Base-by-base conservation (phyloP, 2,113 vertebrate genomes). In the Microtus ochrogaster region DNA sequence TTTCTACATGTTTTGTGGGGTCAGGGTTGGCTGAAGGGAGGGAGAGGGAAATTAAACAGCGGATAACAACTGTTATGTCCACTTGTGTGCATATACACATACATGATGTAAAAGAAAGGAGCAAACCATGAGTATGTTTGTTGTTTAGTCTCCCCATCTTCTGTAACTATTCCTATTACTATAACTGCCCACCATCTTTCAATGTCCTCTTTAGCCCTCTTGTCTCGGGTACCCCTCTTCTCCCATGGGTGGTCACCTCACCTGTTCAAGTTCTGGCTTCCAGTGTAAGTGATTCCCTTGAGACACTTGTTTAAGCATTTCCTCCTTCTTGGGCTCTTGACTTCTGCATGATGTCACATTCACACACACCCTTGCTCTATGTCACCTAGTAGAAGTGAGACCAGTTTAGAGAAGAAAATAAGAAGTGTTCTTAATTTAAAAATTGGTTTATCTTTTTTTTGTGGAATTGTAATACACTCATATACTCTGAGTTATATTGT, bases 341-440 rank as follows among this genome's bases (percentile, higher is more conserved):
- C 41, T 82, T 44, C 52, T 22, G 17, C 19, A 26, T 44, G 14
- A 41, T 72, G 44, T 22, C 70, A 47, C 41, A n/a, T 33, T 77
- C 21, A 10, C 21, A 26, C 4, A 9, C 30, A 17, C 5, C 41
- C 44, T 87, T 78, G 26, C 47, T 78, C 8, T 93, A 28, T 49
- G 49, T 36, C 89, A 58, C 19, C 9, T 49, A 81, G 11, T 61
- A 68, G 65, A 94, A 91, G 41, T 65, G 52, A 74, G 44, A 61
- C n/a, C 90, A 61, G 19, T 39, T 90, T 92, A 47, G 63, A 73
- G 28, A 89, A 89, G 89, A 94, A 94, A 78, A 79, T 22, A 24
- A 49, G 19, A 90, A 90, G 7, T 24, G 26, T 78, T 72, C 5
- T 2, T 17, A 63, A 70, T 66, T 44, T 55, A 86, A 92, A 83